Conservation (phyloP, 2,888 invertebrate genomes). For the Agrenia bidenticulata region DNA sequence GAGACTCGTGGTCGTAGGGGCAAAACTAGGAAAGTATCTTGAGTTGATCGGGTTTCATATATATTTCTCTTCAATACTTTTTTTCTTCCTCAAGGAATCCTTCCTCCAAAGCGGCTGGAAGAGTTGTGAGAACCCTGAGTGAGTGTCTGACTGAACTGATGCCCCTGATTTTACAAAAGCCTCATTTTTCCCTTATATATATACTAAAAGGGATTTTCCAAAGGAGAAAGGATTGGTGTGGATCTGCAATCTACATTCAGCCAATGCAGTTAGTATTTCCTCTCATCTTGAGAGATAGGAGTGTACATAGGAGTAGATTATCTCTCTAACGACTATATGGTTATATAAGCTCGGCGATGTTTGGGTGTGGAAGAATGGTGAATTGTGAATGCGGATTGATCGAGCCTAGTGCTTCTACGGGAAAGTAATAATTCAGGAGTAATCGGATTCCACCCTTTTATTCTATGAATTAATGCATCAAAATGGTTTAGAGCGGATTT, state of each 20-base stretch:
- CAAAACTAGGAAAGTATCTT: neutral
- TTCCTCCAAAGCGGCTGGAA: too few species aligned
- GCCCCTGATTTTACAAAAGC: neutral
- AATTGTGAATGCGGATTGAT: too few species aligned
- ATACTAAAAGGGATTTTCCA: constrained; percentile 7
- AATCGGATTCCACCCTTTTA: constrained; percentile 7
- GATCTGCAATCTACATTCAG: constrained; percentile 7
- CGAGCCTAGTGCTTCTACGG: too few species aligned
- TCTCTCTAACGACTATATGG: too few species aligned
- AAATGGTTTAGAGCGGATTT: neutral
- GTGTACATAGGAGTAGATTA: too few species aligned
- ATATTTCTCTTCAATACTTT: neutral
- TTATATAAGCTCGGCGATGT: too few species aligned
- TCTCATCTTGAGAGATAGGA: neutral
- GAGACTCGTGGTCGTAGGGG: neutral
- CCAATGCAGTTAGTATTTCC: neutral
- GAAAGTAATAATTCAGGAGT: constrained; percentile 1
- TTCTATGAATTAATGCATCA: constrained; percentile 7
- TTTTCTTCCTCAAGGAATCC: too few species aligned
- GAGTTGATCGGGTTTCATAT: constrained; percentile 4
- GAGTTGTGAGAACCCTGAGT: neutral
- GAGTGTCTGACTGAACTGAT: constrained; percentile 4
- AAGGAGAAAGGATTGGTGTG: neutral
- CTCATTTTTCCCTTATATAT: constrained; percentile 2
- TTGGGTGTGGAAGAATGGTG: too few species aligned